Evolutionary conservation across 2,888 invertebrate genomes (phyloP).

Genomic region (Himalopsyche anomala): DNA sequence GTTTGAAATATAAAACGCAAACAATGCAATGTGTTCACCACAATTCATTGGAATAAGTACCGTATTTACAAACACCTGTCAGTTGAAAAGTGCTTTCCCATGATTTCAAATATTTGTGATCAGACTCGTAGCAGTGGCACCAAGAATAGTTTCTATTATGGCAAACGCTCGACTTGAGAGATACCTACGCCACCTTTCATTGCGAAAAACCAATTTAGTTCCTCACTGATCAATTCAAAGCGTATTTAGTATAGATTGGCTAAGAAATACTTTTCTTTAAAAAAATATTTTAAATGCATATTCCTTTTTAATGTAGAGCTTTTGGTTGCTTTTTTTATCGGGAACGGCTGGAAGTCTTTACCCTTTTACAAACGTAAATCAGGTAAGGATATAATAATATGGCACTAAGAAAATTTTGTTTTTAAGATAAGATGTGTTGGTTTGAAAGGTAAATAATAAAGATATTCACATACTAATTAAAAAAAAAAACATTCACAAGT

Average conservation of each 20-base stretch:
- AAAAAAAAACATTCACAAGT: too few species aligned
- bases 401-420: too few species aligned
- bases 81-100: slow-evolving; percentile 17
- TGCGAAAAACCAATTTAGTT: slow-evolving; percentile 38
- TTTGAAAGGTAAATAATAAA: too few species aligned
- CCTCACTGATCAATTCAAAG: slow-evolving; percentile 36
- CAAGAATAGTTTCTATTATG: slow-evolving; percentile 49
- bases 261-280: neutral
- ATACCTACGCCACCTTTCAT: slow-evolving; percentile 40
- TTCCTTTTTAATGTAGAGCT: too few species aligned
- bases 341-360: too few species aligned
- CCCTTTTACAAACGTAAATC: too few species aligned
- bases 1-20: neutral
- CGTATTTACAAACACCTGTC: slow-evolving; percentile 17
- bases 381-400: too few species aligned
- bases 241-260: neutral
- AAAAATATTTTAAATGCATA: too few species aligned
- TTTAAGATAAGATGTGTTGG: too few species aligned
- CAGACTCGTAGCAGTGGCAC: slow-evolving; percentile 48
- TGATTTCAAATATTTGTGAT: slow-evolving; percentile 50
- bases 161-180: slow-evolving; percentile 27
- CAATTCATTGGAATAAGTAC: neutral
- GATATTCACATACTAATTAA: too few species aligned
- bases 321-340: too few species aligned
- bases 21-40: neutral